Conservation (phyloP, 2,888 invertebrate genomes). For the Rutpela maculata region DNA sequence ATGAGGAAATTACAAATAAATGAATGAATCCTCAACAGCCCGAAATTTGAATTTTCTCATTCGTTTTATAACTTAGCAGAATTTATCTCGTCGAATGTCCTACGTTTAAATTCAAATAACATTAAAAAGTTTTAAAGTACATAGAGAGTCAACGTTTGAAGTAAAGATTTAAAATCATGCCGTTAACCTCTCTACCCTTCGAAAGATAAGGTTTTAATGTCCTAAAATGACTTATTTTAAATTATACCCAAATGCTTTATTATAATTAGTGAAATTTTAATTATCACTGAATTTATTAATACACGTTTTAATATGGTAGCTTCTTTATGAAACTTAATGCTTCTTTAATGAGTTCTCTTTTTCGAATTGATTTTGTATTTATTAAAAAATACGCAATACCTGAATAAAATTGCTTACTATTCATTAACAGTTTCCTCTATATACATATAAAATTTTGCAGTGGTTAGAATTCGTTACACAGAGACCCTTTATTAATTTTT, state of each 20-base stretch:
- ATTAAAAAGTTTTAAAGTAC: constrained; percentile 21
- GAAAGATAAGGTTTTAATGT: constrained; percentile 6
- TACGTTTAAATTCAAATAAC: constrained; percentile 29
- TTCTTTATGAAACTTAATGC: background rate
- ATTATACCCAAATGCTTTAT: background rate
- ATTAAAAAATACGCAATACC: no score
- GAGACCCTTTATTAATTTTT: no score
- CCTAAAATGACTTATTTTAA: constrained; percentile 6
- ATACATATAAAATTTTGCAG: no score
- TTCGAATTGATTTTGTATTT: no score
- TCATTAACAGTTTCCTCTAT: no score
- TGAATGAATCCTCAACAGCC: constrained; percentile 15
- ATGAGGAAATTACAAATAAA: constrained; percentile 25
- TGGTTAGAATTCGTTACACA: no score
- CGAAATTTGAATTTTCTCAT: constrained; percentile 11
- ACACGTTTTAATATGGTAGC: background rate
- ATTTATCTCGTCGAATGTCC: constrained; percentile 12
- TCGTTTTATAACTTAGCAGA: constrained; percentile 7
- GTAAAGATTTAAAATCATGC: constrained; percentile 14
- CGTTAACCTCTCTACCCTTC: constrained; percentile 5
- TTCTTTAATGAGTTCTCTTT: no score
- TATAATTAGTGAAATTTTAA: background rate
- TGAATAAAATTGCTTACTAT: no score
- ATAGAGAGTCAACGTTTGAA: constrained; percentile 18
- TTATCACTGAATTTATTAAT: background rate